Percentiles rank a stretch among this genome's conserved stretches.
Conservation (phyloP, 2,113 vertebrate species). For the Anser cygnoides region DNA sequence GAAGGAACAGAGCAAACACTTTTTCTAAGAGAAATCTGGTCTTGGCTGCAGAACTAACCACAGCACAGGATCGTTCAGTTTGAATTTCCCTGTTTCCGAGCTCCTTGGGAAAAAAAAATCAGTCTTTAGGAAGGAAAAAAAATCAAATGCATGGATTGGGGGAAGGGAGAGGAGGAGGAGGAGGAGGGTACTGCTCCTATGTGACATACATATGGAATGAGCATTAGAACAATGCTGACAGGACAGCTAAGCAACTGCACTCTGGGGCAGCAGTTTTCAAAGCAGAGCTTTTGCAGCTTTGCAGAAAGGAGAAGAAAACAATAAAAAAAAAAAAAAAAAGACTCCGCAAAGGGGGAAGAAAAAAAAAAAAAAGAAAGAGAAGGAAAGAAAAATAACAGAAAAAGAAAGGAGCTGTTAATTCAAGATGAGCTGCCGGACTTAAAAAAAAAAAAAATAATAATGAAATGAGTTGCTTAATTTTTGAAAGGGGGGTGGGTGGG, state of each 20-base stretch:
- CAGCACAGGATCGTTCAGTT: constrained; percentile 49
- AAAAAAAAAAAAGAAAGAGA: neutral
- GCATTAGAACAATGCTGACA: constrained; percentile 81
- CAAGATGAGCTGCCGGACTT: neutral
- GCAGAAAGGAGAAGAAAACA: constrained; percentile 51
- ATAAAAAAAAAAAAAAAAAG: constrained; percentile 4
- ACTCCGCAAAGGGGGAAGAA: neutral
- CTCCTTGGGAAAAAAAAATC: constrained; percentile 13
- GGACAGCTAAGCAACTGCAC: constrained; percentile 72
- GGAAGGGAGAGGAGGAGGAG: constrained; percentile 39
- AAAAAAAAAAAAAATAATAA: neutral
- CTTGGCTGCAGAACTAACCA: constrained; percentile 44
- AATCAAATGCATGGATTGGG: constrained; percentile 42
- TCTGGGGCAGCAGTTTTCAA: constrained; percentile 77
- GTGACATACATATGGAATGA: constrained; percentile 86
- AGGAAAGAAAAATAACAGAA: neutral
- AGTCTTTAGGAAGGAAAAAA: neutral
- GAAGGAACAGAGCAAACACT: constrained; percentile 51
- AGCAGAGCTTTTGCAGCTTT: constrained; percentile 69
- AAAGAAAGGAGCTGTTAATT: constrained; percentile 40
- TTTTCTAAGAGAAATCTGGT: constrained; percentile 52
- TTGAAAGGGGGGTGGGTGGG: neutral
- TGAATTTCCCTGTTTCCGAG: constrained; percentile 62
- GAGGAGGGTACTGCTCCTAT: constrained; percentile 70
- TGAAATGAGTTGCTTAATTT: constrained; percentile 34